Evolutionary conservation across 2,797 vertebrate species (phyloP), one percentile per base, ranked within the genome.

Genomic region (Telmatherina bonti): DNA sequence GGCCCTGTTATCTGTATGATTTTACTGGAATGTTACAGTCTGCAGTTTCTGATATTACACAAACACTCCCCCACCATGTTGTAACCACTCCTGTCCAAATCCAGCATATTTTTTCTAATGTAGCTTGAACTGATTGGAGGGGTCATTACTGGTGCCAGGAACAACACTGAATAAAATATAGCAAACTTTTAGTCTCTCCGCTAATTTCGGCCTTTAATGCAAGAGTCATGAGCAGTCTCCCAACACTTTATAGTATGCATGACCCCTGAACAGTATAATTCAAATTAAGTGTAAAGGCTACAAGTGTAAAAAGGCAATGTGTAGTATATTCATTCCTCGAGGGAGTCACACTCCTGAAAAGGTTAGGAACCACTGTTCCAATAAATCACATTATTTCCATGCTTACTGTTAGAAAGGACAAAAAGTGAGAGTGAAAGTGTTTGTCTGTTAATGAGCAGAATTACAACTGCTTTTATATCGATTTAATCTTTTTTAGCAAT

Each of bases 41-140:
- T 74, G 38, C 69, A 57, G 52, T 45, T 52, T 68, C 41, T 70
- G 54, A 57, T 60, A 35, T 47, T 52, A 27, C 31, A 65, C 33
- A 9, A 68, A 47, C 10, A 31, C 67, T 8, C 8, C 55, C 54
- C n/a, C 27, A 49, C n/a, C 1, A 9, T 27, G 5, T 26, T 33
- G 16, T 27, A 53, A 36, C 27, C 7, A 2, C 35, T 30, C n/a
- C 7, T 43, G 61, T 12, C 30, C 33, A 29, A 26, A 9, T 1
- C 38, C 5, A 43, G 16, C 38, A 18, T 1, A 7, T 18, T 43
- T 33, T 33, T 29, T 58, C 47, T 49, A 41, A 29, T 45, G 15
- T 58, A 57, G 52, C 26, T 26, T 20, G n/a, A 41, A 33, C 54
- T 53, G 36, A 2, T 33, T 30, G 7, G n/a, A 51, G 45, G 26